These are phyloP conservation scores for Drosophila simulans DNA, from an alignment of 1,140 invertebrate genomes.

Conservation along the genomic window DNA sequence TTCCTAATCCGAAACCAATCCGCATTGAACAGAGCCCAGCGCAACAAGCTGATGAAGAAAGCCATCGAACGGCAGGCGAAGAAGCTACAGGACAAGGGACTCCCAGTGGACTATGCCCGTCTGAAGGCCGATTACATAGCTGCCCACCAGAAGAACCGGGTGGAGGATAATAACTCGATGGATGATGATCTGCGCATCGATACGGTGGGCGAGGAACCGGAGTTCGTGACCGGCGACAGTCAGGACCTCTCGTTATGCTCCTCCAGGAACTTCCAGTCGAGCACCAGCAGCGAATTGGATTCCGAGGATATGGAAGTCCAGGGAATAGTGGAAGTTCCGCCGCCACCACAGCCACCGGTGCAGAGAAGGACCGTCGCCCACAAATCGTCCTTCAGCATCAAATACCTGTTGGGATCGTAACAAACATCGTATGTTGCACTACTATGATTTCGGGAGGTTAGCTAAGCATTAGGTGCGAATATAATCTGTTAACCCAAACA, in stretches of 20 bases:
- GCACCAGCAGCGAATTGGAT: slow-evolving; percentile 23
- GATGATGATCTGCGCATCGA: slow-evolving; percentile 83
- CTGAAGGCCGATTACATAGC: slow-evolving; percentile 92
- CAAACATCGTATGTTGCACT: slow-evolving; percentile 5
- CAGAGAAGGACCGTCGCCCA: slow-evolving; percentile 39
- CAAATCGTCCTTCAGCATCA: slow-evolving; percentile 91
- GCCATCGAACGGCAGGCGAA: slow-evolving; percentile 95
- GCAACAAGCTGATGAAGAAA: slow-evolving; percentile 95
- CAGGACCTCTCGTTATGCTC: slow-evolving; percentile 87
- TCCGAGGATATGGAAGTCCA: not conserved
- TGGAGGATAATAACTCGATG: slow-evolving; percentile 74
- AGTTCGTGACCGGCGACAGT: slow-evolving; percentile 84
- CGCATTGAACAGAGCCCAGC: slow-evolving; percentile 87
- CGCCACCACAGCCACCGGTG: not conserved
- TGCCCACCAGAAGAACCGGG: slow-evolving; percentile 85
- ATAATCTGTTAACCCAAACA: not conserved
- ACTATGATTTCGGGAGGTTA: slow-evolving; percentile 26
- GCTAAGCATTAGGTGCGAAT: slow-evolving; percentile 10
- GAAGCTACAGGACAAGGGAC: slow-evolving; percentile 94
- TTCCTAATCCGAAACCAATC: not conserved
- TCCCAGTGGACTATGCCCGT: slow-evolving; percentile 93
- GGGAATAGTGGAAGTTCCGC: slow-evolving; percentile 27
- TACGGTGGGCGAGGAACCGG: slow-evolving; percentile 85
- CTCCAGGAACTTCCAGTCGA: slow-evolving; percentile 79
- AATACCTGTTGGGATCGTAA: slow-evolving; percentile 87